phyloP scores from a whole-genome alignment of 2,888 invertebrate genomes.

The Falcaria lacertinaria region DNA sequence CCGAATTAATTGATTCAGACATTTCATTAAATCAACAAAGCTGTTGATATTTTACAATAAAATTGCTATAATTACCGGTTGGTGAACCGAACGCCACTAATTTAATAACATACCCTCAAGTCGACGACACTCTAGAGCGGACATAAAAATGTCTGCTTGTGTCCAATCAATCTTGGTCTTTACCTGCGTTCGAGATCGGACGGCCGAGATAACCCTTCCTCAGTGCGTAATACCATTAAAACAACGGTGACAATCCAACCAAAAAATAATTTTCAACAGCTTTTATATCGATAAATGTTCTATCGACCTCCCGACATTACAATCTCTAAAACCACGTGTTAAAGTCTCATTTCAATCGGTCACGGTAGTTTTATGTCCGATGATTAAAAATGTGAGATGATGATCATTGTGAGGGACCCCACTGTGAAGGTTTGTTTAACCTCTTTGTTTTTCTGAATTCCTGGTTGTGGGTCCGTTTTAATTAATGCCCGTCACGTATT shows the following conservation, averaged over 20 bases:
- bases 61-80: constrained; percentile 48
- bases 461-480: constrained; percentile 77
- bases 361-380: constrained; percentile 49
- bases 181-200: constrained; percentile 71
- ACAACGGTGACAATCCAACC: constrained; percentile 78
- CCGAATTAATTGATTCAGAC: constrained; percentile 23
- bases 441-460: constrained; percentile 77
- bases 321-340: constrained; percentile 33
- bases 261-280: constrained; percentile 76
- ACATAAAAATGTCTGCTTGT: constrained; percentile 71
- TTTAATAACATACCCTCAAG: constrained; percentile 71
- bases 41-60: constrained; percentile 31
- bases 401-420: constrained; percentile 76
- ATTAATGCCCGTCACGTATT: constrained; percentile 80
- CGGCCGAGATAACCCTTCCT: constrained; percentile 74
- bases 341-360: constrained; percentile 50
- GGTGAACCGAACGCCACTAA: constrained; percentile 60
- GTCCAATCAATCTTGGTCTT: constrained; percentile 73
- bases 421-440: constrained; percentile 76
- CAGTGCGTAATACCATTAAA: constrained; percentile 79
- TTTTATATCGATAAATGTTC: constrained; percentile 47
- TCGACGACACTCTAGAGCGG: constrained; percentile 71
- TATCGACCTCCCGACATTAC: constrained; percentile 20
- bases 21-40: constrained; percentile 42
- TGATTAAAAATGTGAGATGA: constrained; percentile 79